These are phyloP conservation scores for Lophius piscatorius DNA, from an alignment of 2,113 vertebrate species.

Conservation along the genomic window DNA sequence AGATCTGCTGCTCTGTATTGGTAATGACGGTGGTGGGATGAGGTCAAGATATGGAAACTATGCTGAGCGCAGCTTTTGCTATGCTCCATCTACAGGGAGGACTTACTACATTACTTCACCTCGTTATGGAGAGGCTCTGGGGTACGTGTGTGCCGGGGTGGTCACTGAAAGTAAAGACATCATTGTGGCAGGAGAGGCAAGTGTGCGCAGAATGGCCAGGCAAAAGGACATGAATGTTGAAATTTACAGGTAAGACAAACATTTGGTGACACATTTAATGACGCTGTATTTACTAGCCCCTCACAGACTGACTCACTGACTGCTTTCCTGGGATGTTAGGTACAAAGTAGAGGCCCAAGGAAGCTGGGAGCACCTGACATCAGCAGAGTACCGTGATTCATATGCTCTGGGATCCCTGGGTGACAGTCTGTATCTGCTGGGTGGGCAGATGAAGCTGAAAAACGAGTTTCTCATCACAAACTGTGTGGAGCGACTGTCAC, in stretches of 20 bases:
- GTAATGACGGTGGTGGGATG: conserved; percentile 90
- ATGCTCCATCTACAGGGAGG: conserved; percentile 82
- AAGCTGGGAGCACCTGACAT: conserved; percentile 90
- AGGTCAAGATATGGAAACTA: conserved; percentile 88
- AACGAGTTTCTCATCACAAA: conserved; percentile 92
- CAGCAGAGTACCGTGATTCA: conserved; percentile 89
- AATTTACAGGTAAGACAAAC: conserved; percentile 86
- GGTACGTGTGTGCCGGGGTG: conserved; percentile 88
- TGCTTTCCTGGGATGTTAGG: conserved; percentile 71
- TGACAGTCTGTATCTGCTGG: conserved; percentile 88
- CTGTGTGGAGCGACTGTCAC: conserved; percentile 88
- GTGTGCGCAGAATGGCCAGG: conserved; percentile 84
- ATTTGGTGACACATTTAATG: not conserved
- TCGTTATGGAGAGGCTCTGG: conserved; percentile 89
- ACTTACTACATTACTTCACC: conserved; percentile 95
- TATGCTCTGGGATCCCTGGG: conserved; percentile 86
- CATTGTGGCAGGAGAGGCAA: conserved; percentile 91
- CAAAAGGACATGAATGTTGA: conserved; percentile 88
- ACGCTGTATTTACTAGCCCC: not conserved
- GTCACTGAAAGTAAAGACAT: conserved; percentile 91
- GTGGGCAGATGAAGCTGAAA: conserved; percentile 96
- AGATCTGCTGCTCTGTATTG: conserved; percentile 91
- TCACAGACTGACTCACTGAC: not conserved
- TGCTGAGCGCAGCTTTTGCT: conserved; percentile 93
- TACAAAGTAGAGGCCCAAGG: conserved; percentile 89